phyloP scores from a whole-genome alignment of 2,113 vertebrate species.

The Pongo abelii region DNA sequence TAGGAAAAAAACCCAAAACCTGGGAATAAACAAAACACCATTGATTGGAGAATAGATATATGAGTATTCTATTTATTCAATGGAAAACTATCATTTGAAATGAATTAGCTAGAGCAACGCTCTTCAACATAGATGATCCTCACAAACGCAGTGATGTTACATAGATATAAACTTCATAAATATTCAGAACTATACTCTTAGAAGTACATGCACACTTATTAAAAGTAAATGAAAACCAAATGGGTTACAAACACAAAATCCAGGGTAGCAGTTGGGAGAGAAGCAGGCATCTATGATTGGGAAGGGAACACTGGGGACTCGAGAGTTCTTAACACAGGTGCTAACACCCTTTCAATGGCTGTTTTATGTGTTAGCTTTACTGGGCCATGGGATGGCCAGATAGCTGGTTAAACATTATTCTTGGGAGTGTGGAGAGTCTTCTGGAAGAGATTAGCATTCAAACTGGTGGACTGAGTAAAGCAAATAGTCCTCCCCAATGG shows the following conservation, averaged over 20 bases:
- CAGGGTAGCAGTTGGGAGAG: neutral
- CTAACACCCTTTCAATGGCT: neutral
- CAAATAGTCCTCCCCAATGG: neutral
- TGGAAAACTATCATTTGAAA: neutral
- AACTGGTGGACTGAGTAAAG: neutral
- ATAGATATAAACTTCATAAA: neutral
- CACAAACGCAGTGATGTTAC: neutral
- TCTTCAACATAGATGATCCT: neutral
- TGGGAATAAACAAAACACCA: neutral
- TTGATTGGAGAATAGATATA: neutral
- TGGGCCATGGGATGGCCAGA: neutral
- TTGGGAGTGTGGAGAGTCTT: neutral
- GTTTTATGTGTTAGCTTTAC: neutral
- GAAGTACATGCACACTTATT: neutral
- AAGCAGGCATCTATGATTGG: neutral
- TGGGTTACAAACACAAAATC: neutral
- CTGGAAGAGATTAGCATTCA: neutral
- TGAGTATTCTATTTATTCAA: neutral
- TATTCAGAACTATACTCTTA: neutral
- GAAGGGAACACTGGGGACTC: neutral
- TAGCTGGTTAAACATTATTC: neutral
- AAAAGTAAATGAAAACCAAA: neutral
- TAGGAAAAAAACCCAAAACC: neutral
- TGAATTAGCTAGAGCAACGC: neutral
- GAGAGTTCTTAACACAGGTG: neutral